phyloP scores from a whole-genome alignment of 2,888 invertebrate species.

The Tetropium fuscum region DNA sequence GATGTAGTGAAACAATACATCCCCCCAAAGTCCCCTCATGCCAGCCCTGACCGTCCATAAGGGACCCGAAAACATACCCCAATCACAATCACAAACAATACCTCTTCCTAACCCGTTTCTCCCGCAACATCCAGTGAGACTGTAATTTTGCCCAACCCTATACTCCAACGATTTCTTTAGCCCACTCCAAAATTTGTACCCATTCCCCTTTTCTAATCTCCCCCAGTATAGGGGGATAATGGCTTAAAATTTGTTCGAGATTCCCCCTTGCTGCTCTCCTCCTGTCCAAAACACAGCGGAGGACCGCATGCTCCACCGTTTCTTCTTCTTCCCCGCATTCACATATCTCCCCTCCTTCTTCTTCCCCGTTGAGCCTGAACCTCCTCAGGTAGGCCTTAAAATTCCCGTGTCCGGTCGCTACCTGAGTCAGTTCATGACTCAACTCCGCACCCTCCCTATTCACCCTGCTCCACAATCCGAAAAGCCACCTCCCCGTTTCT shows the following conservation, averaged over 20 bases:
- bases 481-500: neutral
- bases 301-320: neutral
- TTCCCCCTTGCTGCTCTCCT: neutral
- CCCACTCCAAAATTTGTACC: neutral
- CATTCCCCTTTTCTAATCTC: neutral
- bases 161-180: neutral
- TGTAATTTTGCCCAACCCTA: too few relatives aligned
- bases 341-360: too few relatives aligned
- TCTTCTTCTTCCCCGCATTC: neutral
- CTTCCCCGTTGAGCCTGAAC: slow-evolving; percentile 2
- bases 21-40: too few relatives aligned
- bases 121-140: too few relatives aligned
- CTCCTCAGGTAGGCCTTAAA: slow-evolving; percentile 12
- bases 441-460: neutral
- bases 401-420: slow-evolving; percentile 11
- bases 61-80: too few relatives aligned
- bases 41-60: too few relatives aligned
- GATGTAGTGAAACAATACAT: too few relatives aligned
- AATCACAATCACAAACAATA: too few relatives aligned
- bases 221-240: neutral
- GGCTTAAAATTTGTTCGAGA: neutral
- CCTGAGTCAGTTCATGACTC: slow-evolving; percentile 3
- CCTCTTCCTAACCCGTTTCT: too few relatives aligned
- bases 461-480: neutral
- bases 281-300: neutral